A percentile compares a stretch with the other conserved stretches of the same genome.
Evolutionary conservation across 2,113 vertebrate genomes (phyloP).

Genomic region (Dicerorhinus sumatrensis): DNA sequence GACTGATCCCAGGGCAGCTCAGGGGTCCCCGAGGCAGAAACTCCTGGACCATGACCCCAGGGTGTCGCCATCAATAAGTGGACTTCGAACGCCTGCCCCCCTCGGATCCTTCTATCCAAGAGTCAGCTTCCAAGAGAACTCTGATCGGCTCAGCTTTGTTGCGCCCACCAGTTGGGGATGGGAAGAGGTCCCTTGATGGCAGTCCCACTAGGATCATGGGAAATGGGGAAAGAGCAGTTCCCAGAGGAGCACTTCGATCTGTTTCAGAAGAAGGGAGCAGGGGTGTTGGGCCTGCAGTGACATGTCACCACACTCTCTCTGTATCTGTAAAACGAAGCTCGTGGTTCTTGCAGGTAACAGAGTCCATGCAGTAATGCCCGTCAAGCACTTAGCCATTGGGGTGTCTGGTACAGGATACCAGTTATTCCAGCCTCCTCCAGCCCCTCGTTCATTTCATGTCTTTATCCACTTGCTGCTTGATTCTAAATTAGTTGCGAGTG

Average conservation of each 20-base stretch:
- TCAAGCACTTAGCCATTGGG: rapidly evolving
- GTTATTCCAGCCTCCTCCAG: not conserved
- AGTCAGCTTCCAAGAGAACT: not conserved
- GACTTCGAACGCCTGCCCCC: not conserved
- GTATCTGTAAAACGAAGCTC: not conserved
- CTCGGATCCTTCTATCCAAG: not conserved
- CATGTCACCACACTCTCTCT: no score
- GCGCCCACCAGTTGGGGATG: no score
- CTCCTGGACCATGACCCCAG: not conserved
- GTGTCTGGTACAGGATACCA: not conserved
- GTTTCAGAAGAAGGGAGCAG: not conserved
- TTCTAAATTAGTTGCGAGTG: not conserved
- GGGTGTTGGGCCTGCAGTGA: not conserved
- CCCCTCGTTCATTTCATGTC: not conserved
- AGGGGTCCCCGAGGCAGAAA: not conserved
- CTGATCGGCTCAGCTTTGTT: not conserved
- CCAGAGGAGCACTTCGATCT: not conserved
- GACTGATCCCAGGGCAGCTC: not conserved
- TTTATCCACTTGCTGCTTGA: not conserved
- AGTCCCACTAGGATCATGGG: not conserved
- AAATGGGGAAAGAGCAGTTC: not conserved
- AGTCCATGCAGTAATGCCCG: rapidly evolving
- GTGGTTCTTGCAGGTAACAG: rapidly evolving
- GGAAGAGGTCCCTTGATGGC: not conserved
- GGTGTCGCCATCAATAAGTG: not conserved